Percentiles rank a stretch among this genome's conserved stretches.
These are phyloP conservation scores for Thunnus maccoyii DNA, from an alignment of 2,113 vertebrate species.

Conservation along the genomic window DNA sequence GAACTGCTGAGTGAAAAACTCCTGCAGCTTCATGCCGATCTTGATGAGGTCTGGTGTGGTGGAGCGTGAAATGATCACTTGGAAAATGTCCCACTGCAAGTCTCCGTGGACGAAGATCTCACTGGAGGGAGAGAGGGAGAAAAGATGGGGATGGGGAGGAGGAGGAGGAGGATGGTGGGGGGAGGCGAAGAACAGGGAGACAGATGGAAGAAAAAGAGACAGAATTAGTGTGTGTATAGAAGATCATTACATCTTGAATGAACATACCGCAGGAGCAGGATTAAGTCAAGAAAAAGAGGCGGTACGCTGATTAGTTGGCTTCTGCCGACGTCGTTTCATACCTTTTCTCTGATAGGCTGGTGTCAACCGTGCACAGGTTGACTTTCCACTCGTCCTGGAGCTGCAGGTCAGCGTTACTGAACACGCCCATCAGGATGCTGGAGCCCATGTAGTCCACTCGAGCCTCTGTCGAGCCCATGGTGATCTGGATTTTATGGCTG, in stretches of 20 bases:
- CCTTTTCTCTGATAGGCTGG: conserved; percentile 96
- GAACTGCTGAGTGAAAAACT: conserved; percentile 99
- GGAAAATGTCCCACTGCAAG: conserved; percentile 99
- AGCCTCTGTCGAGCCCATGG: conserved; percentile 99
- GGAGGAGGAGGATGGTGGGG: background rate
- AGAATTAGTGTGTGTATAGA: background rate
- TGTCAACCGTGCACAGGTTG: conserved; percentile 91
- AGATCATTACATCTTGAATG: background rate
- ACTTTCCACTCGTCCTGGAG: conserved; percentile 99
- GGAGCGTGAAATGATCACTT: conserved; percentile 99
- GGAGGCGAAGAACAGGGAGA: background rate
- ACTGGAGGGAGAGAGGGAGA: conserved; percentile 73
- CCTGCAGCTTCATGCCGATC: conserved; percentile 99
- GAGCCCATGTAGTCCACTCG: conserved; percentile 99
- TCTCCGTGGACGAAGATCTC: conserved; percentile 98
- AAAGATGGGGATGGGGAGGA: background rate
- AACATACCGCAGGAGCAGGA: too few species aligned
- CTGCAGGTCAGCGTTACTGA: conserved; percentile 97
- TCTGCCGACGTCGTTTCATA: conserved; percentile 60
- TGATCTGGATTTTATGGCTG: conserved; percentile 98
- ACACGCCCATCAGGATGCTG: conserved; percentile 98
- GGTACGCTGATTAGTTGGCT: background rate
- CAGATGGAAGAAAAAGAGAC: background rate
- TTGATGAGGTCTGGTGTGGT: conserved; percentile 99
- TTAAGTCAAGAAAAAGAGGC: too few species aligned